Evolutionary conservation across 1,140 invertebrate species (phyloP).

Genomic region (Bradysia coprophila): DNA sequence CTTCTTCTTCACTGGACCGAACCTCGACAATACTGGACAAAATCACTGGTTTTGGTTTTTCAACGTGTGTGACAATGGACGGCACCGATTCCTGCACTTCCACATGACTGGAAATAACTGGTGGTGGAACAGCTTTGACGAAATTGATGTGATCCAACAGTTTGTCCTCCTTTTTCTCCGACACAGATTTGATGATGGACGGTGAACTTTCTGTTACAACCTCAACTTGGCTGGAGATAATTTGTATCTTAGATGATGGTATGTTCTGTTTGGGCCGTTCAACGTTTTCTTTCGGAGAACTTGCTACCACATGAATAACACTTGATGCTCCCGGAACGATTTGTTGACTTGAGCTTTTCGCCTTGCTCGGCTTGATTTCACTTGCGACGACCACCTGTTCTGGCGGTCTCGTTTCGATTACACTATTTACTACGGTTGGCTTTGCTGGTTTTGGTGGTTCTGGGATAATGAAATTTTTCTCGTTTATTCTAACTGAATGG

Average conservation of each 20-base stretch:
- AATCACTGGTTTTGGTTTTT: conserved; percentile 17
- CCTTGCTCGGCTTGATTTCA: conserved; percentile 37
- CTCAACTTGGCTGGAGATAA: conserved; percentile 3
- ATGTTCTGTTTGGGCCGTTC: neutral
- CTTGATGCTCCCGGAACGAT: conserved; percentile 12
- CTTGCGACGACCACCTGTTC: conserved; percentile 24
- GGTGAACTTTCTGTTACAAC: neutral
- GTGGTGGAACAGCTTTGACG: conserved; percentile 2
- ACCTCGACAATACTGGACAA: conserved; percentile 28
- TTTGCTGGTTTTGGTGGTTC: conserved; percentile 25
- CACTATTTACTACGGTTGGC: conserved; percentile 23
- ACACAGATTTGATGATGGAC: conserved; percentile 6
- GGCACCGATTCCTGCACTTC: conserved; percentile 18
- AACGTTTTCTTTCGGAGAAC: conserved; percentile 27
- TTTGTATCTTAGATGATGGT: neutral
- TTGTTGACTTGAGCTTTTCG: conserved; percentile 17
- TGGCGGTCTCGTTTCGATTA: conserved; percentile 33
- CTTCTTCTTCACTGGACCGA: conserved; percentile 24
- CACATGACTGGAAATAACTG: conserved; percentile 26
- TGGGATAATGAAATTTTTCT: conserved; percentile 14
- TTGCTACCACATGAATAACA: conserved; percentile 28
- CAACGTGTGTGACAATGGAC: conserved; percentile 5
- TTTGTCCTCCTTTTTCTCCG: no score
- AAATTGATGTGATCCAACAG: conserved; percentile 11
- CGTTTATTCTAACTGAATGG: neutral